Evolutionary conservation across 2,888 invertebrate species (phyloP), one percentile per base, ranked within the genome.

Genomic region (Torymus auratus): DNA sequence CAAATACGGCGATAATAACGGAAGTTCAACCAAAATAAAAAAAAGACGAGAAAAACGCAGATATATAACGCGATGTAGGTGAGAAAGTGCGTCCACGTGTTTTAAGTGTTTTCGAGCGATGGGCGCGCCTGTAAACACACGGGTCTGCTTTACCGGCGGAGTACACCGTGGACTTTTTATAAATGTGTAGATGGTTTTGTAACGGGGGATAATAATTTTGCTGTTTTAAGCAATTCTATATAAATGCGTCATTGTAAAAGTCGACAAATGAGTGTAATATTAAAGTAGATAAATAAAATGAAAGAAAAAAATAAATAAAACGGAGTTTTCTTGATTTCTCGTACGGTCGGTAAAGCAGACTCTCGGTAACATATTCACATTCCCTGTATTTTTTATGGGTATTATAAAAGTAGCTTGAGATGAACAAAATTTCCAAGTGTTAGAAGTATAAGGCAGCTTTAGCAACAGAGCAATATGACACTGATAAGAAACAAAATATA

Each of bases 1-100:
- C 80, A 81, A 76, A 77, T 61, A 72, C 58, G 77, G 77, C 76
- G 76, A 72, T 80, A 76, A 80, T 75, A 80, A 62, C 17, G 15
- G 23, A 56, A 20, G 23, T 73, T 28, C 14, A 28, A 28, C 28
- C 28, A 28, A 28, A 28, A 7, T n/a, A 23, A 62, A 61, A 20
- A 20, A 12, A 70, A 71, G 50, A 71, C 13, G 58, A 17, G 61
- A 23, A 23, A 23, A 50, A 68, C 28, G n/a, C n/a, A n/a, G n/a
- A 61, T 0, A 23, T 50, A 56, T 60, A 62, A 73, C 13, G 28
- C 28, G 7, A 28, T 28, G 23, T 73, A 64, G 55, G 14, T 72
- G 12, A 73, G 50, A 62, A 17, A 73, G n/a, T 62, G n/a, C n/a
- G 20, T 20, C 17, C n/a, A 72, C 56, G 14, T 28, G 28, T 60